Conservation (phyloP, 1,140 invertebrate genomes). For the Lysiphlebus fabarum region DNA sequence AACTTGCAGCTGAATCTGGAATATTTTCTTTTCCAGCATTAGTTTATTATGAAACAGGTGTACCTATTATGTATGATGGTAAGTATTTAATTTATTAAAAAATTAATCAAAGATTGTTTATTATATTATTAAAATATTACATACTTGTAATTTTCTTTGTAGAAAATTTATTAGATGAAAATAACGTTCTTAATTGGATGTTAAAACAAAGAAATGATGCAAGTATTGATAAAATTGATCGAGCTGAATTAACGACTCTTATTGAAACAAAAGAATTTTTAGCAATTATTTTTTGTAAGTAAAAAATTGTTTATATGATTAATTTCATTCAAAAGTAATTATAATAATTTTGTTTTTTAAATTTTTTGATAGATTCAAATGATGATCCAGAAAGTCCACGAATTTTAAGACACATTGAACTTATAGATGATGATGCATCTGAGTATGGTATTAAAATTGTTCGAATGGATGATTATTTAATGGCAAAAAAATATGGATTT, state of each 20-base stretch:
- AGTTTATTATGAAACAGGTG: slow-evolving; percentile 88
- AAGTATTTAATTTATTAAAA: slow-evolving; percentile 51
- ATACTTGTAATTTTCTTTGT: slow-evolving; percentile 25
- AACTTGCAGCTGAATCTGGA: slow-evolving; percentile 84
- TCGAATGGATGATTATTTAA: slow-evolving; percentile 82
- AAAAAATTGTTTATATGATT: no score
- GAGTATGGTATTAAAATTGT: slow-evolving; percentile 92
- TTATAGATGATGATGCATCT: slow-evolving; percentile 87
- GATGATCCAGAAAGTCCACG: slow-evolving; percentile 75
- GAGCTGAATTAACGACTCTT: slow-evolving; percentile 79
- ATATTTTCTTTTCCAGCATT: slow-evolving; percentile 87
- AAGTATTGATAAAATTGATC: slow-evolving; percentile 87
- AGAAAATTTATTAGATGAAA: slow-evolving; percentile 84
- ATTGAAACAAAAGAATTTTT: slow-evolving; percentile 90
- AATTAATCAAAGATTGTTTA: slow-evolving; percentile 11
- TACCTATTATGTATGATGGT: slow-evolving; percentile 94
- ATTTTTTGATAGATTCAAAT: slow-evolving; percentile 68
- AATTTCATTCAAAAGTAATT: no score
- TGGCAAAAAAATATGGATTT: slow-evolving; percentile 93
- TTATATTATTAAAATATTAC: background rate
- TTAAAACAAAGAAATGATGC: slow-evolving; percentile 88
- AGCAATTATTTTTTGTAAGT: slow-evolving; percentile 91
- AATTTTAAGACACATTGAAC: slow-evolving; percentile 78
- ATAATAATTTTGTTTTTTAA: slow-evolving; percentile 1
- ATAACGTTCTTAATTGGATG: slow-evolving; percentile 86